Base-by-base conservation (phyloP, 2,113 vertebrate species). In the Ornithorhynchus anatinus region DNA sequence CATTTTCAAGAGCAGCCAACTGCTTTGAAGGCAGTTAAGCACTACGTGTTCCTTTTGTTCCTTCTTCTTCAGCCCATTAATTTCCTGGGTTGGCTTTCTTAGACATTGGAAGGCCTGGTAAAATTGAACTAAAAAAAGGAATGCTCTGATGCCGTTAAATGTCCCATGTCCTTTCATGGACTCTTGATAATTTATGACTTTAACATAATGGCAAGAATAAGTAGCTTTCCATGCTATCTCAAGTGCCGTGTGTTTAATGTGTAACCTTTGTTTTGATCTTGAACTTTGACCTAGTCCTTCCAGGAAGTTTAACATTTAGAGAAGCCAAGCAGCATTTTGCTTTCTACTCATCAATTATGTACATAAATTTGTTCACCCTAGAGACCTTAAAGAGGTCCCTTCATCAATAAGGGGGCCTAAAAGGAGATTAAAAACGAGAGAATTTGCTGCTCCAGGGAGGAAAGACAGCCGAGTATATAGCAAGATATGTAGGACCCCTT, bases 41-140 rank as follows among this genome's bases (percentile, higher is more conserved):
- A 91, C 71, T 71, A 16, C 23, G 25, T 84, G 93, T 95, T 92
- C 94, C 82, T 62, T 85, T 75, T 68, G 80, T 91, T 83, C 78
- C 81, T 84, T 53, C 81, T 84, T 53, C 75, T 69, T 88, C 71
- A 79, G 63, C 74, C 81, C 84, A 86, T 89, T 87, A 77, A 80
- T 53, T 89, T 33, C 12, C 61, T 35, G 2, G 45, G 22, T 61
- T 84, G 89, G 81, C 88, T 86, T 84, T 86, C 82, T 85, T 58
- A 58, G 84, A 78, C 61, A 15, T 66, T 51, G 78, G 86, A 89
- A 82, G 75, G 84, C 86, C 83, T 60, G 39, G 75, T 84, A 75
- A 85, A 91, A 92, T 91, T 94, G 90, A 92, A 92, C 86, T 92
- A 90, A 91, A 86, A 83, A 91, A 85, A 78, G 83, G 84, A 94